These are phyloP conservation scores for Andrena minutula DNA, from an alignment of 2,888 invertebrate genomes.

Conservation along the genomic window DNA sequence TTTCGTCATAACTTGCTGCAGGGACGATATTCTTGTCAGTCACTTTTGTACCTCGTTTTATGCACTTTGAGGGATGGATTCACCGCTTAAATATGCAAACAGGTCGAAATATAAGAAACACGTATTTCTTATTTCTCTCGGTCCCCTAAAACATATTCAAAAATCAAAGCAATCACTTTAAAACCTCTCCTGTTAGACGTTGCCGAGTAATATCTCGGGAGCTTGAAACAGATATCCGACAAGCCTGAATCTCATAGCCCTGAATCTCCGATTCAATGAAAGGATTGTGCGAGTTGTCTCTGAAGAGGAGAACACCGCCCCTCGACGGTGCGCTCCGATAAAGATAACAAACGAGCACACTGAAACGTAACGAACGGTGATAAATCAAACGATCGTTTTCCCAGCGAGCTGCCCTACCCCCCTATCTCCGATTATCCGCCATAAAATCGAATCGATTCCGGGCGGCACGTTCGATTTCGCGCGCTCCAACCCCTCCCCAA, in stretches of 20 bases:
- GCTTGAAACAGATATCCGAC: not conserved
- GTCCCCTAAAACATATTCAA: too few relatives aligned
- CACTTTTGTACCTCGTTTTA: too few relatives aligned
- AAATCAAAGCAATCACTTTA: not conserved
- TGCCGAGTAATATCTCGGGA: not conserved
- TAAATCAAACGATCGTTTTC: slow-evolving; percentile 54
- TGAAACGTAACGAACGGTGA: slow-evolving; percentile 49
- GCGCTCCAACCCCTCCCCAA: not conserved
- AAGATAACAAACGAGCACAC: slow-evolving; percentile 51
- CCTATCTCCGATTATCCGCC: slow-evolving; percentile 46
- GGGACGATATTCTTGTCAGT: too few relatives aligned
- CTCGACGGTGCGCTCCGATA: slow-evolving; percentile 17
- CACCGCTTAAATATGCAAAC: too few relatives aligned
- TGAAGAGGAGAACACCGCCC: slow-evolving; percentile 1
- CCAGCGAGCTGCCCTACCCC: slow-evolving; percentile 13
- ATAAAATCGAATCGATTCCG: slow-evolving; percentile 56
- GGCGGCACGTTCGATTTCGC: slow-evolving; percentile 38
- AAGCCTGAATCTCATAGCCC: not conserved
- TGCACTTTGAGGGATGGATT: too few relatives aligned
- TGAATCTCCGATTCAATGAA: slow-evolving; percentile 25
- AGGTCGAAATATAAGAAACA: too few relatives aligned
- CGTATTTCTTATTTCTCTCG: too few relatives aligned
- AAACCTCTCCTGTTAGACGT: not conserved
- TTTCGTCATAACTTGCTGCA: too few relatives aligned
- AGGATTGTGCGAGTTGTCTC: slow-evolving; percentile 11